Base-by-base conservation (phyloP, 2,888 invertebrate species). In the Eucera pruinosa region DNA sequence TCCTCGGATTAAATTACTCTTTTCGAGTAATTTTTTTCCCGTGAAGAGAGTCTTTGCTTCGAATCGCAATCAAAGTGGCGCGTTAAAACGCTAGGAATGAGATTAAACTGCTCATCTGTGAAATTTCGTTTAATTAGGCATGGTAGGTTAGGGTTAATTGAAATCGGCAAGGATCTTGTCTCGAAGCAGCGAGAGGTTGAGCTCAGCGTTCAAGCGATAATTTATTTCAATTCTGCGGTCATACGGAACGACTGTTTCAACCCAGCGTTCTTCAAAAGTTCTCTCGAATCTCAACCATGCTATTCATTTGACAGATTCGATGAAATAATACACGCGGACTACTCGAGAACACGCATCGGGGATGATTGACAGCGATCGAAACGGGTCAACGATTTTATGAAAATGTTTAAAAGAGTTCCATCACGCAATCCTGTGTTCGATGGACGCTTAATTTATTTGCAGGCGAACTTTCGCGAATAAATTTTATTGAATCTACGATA, bases 61-160 rank as follows among this genome's bases (percentile, higher is more conserved):
- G 13, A 2, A 13, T 13, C 6, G 23, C 18, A 15, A 25, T 15
- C 11, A 52, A 52, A 18, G 13, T 5, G 27, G 1, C 30, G 45
- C 27, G 20, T 47, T 2, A 3, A 0, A 47, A 33, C n/a, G 30
- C 6, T n/a, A 13, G 2, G 33, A 23, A 20, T 50, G 15, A 50
- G 50, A 48, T n/a, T 23, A 30, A 61, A 36, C 43, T 76, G 60
- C 50, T 66, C 72, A 43, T 62, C 73, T 52, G 61, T 62, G 62
- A 61, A 50, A 58, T 58, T 62, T 54, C 41, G 66, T 64, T 57
- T 39, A 62, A 43, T 39, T 30, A 23, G 18, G 45, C 11, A 23
- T 30, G 64, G 58, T 73, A 67, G 83, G 81, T 78, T 69, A 83
- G 64, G 68, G 72, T 78, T 83, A 83, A 83, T 83, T 83, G 78